Base-by-base conservation (phyloP, 1,140 invertebrate genomes). In the Heliconius hermathena region DNA sequence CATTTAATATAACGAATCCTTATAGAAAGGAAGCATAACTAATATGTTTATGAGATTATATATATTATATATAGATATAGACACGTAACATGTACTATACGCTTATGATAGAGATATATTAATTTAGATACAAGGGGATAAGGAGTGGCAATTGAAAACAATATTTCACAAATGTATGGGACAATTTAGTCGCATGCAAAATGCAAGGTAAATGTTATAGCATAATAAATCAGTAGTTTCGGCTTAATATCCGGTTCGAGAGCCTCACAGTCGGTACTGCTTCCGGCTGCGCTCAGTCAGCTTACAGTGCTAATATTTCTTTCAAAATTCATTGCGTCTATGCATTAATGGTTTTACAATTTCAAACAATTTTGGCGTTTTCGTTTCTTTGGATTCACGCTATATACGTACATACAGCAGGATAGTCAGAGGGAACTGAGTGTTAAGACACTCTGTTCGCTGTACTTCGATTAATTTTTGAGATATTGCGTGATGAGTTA, bases 241-340 rank as follows among this genome's bases (percentile, higher is more conserved):
- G 60, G 60, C 60, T 29, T 66, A 66, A 66, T 66, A 66, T 66
- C 60, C 60, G 60, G 60, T 66, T 66, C 60, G 60, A 66, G 60
- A 29, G 60, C 22, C 3, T 6, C 26, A 9, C 60, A 66, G 60
- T 66, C 60, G 26, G 26, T 29, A 16, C 60, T 66, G n/a, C 60
- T 66, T 66, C 60, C 60, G 60, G 60, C 60, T 66, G 60, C n/a
- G n/a, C 60, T 66, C 26, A 66, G 60, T 26, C 60, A 13, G 60
- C 60, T 66, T 66, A 66, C 60, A 66, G 9, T 66, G 60, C 26
- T 66, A 66, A 66, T 66, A 66, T 66, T 66, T 66, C 60, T 66
- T 66, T 66, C 22, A 66, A 66, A 66, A 29, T 66, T 66, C 60
- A 26, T 26, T 26, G 20, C n/a, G n/a, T 18, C 54, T n/a, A 57